phyloP scores from a whole-genome alignment of 2,113 vertebrate species.

The Alethe diademata region DNA sequence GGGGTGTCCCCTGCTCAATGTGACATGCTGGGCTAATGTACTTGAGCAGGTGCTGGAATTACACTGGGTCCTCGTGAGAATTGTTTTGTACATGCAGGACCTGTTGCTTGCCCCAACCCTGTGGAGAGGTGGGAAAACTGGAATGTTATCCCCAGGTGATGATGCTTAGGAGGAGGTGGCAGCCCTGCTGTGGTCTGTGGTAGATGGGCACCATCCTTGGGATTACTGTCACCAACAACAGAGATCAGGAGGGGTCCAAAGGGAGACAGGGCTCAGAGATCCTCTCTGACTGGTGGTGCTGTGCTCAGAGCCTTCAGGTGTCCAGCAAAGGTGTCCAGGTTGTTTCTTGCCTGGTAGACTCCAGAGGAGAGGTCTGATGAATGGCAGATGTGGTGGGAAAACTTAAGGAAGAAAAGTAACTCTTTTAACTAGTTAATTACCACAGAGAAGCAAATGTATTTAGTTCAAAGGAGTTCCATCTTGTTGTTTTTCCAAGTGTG shows the following conservation, averaged over 20 bases:
- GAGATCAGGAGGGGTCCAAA: neutral
- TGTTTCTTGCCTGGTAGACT: neutral
- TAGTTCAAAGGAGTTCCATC: neutral
- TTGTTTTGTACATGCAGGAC: rapidly evolving
- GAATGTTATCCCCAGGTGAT: rapidly evolving
- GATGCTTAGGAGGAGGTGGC: neutral
- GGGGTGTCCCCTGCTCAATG: neutral
- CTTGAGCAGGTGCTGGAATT: neutral
- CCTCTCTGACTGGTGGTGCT: neutral
- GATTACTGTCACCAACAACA: rapidly evolving
- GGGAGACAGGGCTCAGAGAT: neutral
- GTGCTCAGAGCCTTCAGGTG: neutral
- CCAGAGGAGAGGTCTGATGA: neutral
- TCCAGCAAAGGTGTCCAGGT: neutral
- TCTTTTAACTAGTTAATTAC: neutral
- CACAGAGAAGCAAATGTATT: neutral
- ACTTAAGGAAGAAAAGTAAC: neutral
- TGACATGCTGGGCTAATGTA: rapidly evolving
- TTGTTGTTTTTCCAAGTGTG: neutral
- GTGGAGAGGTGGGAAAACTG: neutral
- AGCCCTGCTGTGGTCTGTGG: neutral
- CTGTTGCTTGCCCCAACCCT: neutral
- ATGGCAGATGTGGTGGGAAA: neutral
- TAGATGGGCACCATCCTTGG: neutral
- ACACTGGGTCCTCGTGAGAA: rapidly evolving